A percentile compares a stretch with the other conserved stretches of the same genome.
Conservation (phyloP, 2,888 invertebrate genomes). For the Tiphia femorata region DNA sequence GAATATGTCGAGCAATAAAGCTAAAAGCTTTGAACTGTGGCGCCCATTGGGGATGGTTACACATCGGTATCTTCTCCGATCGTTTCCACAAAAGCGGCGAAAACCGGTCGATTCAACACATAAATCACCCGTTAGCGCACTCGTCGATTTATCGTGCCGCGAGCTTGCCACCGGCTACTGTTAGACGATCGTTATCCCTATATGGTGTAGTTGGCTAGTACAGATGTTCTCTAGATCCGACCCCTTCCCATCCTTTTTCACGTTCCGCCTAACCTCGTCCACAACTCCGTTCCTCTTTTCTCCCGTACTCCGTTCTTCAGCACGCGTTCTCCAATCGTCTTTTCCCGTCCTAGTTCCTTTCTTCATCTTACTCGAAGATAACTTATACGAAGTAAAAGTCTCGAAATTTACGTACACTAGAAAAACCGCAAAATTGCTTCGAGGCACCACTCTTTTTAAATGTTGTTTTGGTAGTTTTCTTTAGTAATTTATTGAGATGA, state of each 20-base stretch:
- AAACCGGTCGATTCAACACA: slow-evolving; percentile 48
- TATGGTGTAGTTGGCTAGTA: slow-evolving; percentile 30
- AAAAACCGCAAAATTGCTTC: too few relatives aligned
- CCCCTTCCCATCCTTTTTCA: slow-evolving; percentile 16
- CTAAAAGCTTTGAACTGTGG: slow-evolving; percentile 1
- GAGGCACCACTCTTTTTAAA: too few relatives aligned
- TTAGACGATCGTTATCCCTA: slow-evolving; percentile 39
- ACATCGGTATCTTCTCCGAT: slow-evolving; percentile 1
- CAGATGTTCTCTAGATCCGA: slow-evolving; percentile 29
- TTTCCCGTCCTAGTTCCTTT: too few relatives aligned
- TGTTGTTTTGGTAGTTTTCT: too few relatives aligned
- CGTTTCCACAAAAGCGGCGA: slow-evolving; percentile 25
- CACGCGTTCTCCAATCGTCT: neutral
- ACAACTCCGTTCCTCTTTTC: neutral
- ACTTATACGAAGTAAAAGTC: too few relatives aligned
- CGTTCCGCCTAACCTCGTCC: neutral
- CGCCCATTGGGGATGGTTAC: neutral
- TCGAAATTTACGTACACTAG: too few relatives aligned
- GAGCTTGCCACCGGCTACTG: slow-evolving; percentile 7
- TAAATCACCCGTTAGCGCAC: slow-evolving; percentile 47
- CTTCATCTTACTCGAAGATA: too few relatives aligned
- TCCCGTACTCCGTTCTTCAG: neutral
- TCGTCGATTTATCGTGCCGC: slow-evolving; percentile 33
- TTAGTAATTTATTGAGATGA: too few relatives aligned
- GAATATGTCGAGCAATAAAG: slow-evolving; percentile 5